A percentile compares a stretch with the other conserved stretches of the same genome.
Conservation (phyloP, 2,797 vertebrate species). For the Takifugu ocellatus region DNA sequence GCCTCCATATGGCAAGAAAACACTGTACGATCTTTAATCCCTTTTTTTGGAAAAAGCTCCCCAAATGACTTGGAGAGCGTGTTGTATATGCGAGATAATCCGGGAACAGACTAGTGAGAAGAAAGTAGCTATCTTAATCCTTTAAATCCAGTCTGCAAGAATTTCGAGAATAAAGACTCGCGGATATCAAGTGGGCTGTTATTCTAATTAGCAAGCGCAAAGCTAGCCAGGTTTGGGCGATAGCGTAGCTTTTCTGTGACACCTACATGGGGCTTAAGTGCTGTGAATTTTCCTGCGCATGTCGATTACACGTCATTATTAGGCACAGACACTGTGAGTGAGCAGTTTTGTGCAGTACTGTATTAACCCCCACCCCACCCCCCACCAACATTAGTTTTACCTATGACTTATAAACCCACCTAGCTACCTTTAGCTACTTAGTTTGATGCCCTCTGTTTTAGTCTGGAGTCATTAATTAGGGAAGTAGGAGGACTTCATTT, state of each 20-base stretch:
- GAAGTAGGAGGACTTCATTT: no score
- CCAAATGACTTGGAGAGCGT: constrained; percentile 55
- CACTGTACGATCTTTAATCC: constrained; percentile 10
- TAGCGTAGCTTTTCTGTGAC: constrained; percentile 21
- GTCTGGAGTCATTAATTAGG: no score
- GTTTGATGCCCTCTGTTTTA: no score
- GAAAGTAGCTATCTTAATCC: constrained; percentile 56
- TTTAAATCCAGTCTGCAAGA: constrained; percentile 33
- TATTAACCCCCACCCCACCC: no score
- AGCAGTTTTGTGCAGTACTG: no score
- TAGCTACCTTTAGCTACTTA: no score
- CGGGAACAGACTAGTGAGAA: constrained; percentile 43
- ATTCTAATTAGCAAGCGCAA: constrained; percentile 49
- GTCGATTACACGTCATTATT: no score
- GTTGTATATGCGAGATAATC: constrained; percentile 58
- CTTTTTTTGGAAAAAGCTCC: constrained; percentile 11
- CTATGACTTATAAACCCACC: no score
- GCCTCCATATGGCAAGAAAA: constrained; percentile 61
- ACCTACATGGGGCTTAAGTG: background rate
- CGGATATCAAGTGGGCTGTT: constrained; percentile 40
- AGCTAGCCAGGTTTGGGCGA: constrained; percentile 33
- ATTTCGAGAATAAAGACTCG: constrained; percentile 33
- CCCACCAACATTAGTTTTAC: no score
- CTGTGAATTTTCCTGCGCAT: no score
- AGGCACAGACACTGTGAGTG: no score